Evolutionary conservation across 2,888 invertebrate genomes (phyloP), one percentile per base, ranked within the genome.

Genomic region (Tetragnatha montana): DNA sequence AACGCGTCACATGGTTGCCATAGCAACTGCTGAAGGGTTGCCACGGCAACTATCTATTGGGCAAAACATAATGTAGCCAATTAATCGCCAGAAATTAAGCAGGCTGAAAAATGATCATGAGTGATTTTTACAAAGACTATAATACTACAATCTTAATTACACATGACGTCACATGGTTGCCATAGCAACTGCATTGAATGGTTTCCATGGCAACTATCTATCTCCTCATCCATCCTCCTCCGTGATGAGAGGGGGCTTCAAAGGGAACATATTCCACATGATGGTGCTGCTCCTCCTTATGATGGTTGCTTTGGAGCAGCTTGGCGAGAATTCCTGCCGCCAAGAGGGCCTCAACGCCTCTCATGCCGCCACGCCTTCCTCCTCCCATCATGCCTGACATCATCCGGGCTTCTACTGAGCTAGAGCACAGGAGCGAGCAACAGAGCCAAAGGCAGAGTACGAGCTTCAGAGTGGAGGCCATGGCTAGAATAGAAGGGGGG

Each of bases 251-350:
- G n/a, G n/a, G n/a, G 0, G 12, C 8, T 1, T 50, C 75, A 19
- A 70, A 75, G 3, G 89, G 89, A 8, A 89, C 49, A n/a, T 89
- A 85, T n/a, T 89, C 35, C 4, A 89, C 71, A 6, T 89, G 89
- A 22, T 83, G 88, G 68, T 88, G 88, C 0, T 49, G n/a, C n/a
- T 51, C 80, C 6, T 81, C 74, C 7, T 69, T 69, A 8, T 71
- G 35, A 8, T 70, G 69, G 12, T 84, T 79, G 0, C 74, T 47
- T 2, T 80, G 76, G 21, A 89, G 78, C 19, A 89, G 78, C 47
- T 89, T 89, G 22, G 89, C 89, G 0, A 89, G 69, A 10, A 89
- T 76, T 14, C 89, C 89, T 47, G 89, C 89, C 6, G 89, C 89
- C 49, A 89, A 35, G 35, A 89, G 69, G 12, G 85, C 82, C 21